Conservation (phyloP, 1,140 invertebrate species). For the Scaptomyza montana region DNA sequence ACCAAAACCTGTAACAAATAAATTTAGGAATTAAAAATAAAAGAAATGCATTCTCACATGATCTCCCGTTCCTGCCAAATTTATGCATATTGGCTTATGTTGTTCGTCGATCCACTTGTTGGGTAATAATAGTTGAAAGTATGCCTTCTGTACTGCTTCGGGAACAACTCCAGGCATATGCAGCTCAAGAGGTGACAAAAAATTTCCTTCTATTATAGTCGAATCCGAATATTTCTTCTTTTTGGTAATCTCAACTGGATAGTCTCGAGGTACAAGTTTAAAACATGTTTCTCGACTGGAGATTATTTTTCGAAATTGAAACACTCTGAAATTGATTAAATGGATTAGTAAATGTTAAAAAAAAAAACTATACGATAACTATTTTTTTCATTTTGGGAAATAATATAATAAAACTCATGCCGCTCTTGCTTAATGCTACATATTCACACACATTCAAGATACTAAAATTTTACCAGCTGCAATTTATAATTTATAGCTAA, state of each 20-base stretch:
- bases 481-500: no score
- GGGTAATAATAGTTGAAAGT: constrained; percentile 94
- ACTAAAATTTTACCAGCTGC: not conserved
- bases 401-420: not conserved
- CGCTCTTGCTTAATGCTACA: not conserved
- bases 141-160: constrained; percentile 90
- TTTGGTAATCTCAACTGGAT: constrained; percentile 96
- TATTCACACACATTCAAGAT: not conserved
- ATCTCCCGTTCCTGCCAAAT: constrained; percentile 98
- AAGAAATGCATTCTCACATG: constrained; percentile 89
- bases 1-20: not conserved
- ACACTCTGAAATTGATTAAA: constrained; percentile 87
- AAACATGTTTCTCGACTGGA: constrained; percentile 92
- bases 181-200: constrained; percentile 92
- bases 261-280: constrained; percentile 91
- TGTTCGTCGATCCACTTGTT: constrained; percentile 89
- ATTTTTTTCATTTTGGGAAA: not conserved
- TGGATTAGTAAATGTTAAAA: not conserved
- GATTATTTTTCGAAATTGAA: constrained; percentile 95
- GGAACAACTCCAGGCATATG: constrained; percentile 95
- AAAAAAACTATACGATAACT: not conserved
- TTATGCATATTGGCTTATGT: constrained; percentile 94
- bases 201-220: constrained; percentile 93
- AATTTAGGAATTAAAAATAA: not conserved
- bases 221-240: constrained; percentile 91